Evolutionary conservation across 92 coral and sea anemone genomes (phyloP).

Genomic region (Bergia puertoricense): DNA sequence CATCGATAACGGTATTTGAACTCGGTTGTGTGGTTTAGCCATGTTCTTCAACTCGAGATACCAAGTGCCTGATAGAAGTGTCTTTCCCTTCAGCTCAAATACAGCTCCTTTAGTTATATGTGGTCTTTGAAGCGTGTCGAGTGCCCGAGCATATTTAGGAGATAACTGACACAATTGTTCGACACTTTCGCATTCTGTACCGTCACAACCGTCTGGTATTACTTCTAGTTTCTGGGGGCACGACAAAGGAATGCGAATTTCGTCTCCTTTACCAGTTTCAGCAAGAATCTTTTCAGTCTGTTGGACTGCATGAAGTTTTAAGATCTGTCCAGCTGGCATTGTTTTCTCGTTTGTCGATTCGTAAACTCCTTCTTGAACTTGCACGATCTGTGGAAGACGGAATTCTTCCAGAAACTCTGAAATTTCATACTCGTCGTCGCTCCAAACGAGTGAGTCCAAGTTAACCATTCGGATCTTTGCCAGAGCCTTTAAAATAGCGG

Average conservation of each 20-base stretch:
- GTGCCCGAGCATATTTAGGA: slow-evolving; percentile 22
- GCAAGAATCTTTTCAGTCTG: slow-evolving; percentile 14
- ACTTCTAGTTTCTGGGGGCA: slow-evolving; percentile 25
- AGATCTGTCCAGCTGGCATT: slow-evolving; percentile 23
- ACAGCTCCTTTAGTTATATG: slow-evolving; percentile 6
- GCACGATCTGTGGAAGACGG: slow-evolving; percentile 35
- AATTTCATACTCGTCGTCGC: slow-evolving; percentile 33
- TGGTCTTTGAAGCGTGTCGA: slow-evolving; percentile 35
- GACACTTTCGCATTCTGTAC: background rate
- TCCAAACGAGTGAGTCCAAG: slow-evolving; percentile 38
- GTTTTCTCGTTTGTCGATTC: slow-evolving; percentile 39
- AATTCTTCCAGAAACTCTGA: slow-evolving; percentile 26
- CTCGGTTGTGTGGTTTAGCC: slow-evolving; percentile 39
- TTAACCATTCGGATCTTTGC: slow-evolving; percentile 33
- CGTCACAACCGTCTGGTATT: background rate
- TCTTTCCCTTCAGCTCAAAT: slow-evolving; percentile 31
- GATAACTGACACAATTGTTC: slow-evolving; percentile 6
- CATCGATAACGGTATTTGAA: slow-evolving; percentile 28
- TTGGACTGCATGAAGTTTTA: slow-evolving; percentile 37
- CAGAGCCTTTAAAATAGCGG: slow-evolving; percentile 10
- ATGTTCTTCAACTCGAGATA: slow-evolving; percentile 30
- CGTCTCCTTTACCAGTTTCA: slow-evolving; percentile 19
- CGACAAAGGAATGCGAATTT: slow-evolving; percentile 18
- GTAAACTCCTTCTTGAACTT: slow-evolving; percentile 38
- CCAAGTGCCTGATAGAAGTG: slow-evolving; percentile 20